Percentiles rank a stretch among this genome's conserved stretches.
These are phyloP conservation scores for Brachyrhaphis roseni DNA, from an alignment of 2,797 vertebrate species.

Conservation along the genomic window DNA sequence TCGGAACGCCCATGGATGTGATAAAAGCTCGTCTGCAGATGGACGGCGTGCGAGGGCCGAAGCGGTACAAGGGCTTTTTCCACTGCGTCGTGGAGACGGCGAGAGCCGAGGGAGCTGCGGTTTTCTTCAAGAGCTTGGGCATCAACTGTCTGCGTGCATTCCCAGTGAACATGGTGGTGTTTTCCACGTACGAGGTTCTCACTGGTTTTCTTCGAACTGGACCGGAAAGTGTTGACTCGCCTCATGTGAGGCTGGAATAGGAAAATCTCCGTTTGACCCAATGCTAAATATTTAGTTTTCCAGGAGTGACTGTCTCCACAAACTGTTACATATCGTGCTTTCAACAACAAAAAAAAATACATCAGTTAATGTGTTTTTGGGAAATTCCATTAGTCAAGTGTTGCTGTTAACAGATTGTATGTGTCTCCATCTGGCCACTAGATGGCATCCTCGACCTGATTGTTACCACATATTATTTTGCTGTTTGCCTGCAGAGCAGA, in stretches of 20 bases:
- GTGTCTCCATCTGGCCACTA: slow-evolving; percentile 41
- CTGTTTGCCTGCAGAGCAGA: not conserved
- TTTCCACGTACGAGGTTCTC: slow-evolving; percentile 86
- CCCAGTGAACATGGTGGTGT: slow-evolving; percentile 92
- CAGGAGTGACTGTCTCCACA: not conserved
- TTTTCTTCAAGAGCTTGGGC: slow-evolving; percentile 90
- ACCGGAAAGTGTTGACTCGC: slow-evolving; percentile 18
- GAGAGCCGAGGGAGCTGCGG: slow-evolving; percentile 81
- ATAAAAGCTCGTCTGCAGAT: slow-evolving; percentile 91
- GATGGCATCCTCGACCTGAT: slow-evolving; percentile 40
- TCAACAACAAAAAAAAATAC: not conserved
- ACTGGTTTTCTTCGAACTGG: slow-evolving; percentile 65
- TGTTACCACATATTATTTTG: not conserved
- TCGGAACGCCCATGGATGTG: slow-evolving; percentile 93
- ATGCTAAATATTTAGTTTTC: not conserved
- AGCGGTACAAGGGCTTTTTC: slow-evolving; percentile 84
- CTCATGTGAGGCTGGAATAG: slow-evolving; percentile 47
- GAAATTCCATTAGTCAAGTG: not conserved
- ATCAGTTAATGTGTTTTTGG: not conserved
- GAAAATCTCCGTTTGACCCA: not conserved
- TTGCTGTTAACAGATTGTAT: not conserved
- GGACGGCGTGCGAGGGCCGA: slow-evolving; percentile 77
- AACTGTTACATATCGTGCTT: slow-evolving; percentile 20
- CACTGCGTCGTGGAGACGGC: slow-evolving; percentile 86
- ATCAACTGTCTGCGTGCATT: slow-evolving; percentile 92